phyloP scores from a whole-genome alignment of 2,113 vertebrate genomes.

The Chelonoidis abingdonii region DNA sequence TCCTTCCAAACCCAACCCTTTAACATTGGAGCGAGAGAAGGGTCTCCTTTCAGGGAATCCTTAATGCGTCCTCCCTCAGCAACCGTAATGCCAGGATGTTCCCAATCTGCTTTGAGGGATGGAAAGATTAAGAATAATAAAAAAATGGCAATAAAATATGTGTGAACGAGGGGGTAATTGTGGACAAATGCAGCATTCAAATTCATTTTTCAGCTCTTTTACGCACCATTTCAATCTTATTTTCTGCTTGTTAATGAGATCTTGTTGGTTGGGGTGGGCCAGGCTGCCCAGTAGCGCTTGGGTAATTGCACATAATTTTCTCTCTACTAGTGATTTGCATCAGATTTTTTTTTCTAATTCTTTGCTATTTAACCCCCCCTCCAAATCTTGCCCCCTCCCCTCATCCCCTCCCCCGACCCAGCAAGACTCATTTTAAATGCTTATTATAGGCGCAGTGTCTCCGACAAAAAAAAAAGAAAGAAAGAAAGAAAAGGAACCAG shows the following conservation, averaged over 20 bases:
- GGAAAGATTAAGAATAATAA: constrained; percentile 94
- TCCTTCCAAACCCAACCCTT: constrained; percentile 76
- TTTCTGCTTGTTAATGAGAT: constrained; percentile 99
- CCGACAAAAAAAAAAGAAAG: constrained; percentile 29
- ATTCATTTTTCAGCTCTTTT: constrained; percentile 99
- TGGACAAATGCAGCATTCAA: constrained; percentile 99
- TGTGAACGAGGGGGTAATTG: constrained; percentile 99
- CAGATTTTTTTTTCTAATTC: constrained; percentile 87
- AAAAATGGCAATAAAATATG: constrained; percentile 97
- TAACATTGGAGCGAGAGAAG: constrained; percentile 70
- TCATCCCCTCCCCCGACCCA: constrained; percentile 74
- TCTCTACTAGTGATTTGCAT: constrained; percentile 95
- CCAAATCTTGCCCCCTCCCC: constrained; percentile 70
- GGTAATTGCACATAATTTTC: constrained; percentile 99
- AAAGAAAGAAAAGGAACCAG: constrained; percentile 7
- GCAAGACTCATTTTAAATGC: constrained; percentile 86
- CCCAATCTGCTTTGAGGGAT: constrained; percentile 99
- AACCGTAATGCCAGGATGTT: constrained; percentile 94
- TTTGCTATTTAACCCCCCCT: constrained; percentile 84
- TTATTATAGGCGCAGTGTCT: constrained; percentile 81
- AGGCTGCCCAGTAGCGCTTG: constrained; percentile 95
- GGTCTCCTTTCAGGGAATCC: constrained; percentile 88
- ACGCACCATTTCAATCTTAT: constrained; percentile 99
- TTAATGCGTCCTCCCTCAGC: constrained; percentile 91
- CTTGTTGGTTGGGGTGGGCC: constrained; percentile 98